phyloP scores from a whole-genome alignment of 2,888 invertebrate species.

The Orthosia gothica region DNA sequence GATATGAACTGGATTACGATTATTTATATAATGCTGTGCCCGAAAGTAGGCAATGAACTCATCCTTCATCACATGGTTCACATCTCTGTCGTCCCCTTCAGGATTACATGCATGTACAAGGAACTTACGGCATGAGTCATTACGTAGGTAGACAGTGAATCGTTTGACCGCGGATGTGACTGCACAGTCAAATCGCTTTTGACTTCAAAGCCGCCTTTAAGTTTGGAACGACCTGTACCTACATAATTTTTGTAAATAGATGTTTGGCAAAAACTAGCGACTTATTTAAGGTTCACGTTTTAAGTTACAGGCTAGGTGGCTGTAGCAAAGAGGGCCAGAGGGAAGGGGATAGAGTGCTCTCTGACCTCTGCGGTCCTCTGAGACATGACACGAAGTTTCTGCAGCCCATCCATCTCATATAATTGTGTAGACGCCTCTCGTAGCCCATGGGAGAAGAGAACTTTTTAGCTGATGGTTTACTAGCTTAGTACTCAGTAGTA shows the following conservation, averaged over 20 bases:
- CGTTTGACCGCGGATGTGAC: too few species aligned
- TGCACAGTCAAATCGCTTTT: too few species aligned
- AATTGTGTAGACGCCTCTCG: conserved; percentile 7
- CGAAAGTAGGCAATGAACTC: too few species aligned
- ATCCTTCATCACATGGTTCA: background rate
- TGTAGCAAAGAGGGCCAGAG: background rate
- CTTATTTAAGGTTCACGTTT: background rate
- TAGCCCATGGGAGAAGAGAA: background rate
- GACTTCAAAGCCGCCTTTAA: too few species aligned
- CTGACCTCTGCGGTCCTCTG: conserved; percentile 26
- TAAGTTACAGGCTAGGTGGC: background rate
- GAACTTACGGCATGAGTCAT: too few species aligned
- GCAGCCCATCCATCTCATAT: conserved; percentile 16
- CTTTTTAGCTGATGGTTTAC: background rate
- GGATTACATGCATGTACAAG: too few species aligned
- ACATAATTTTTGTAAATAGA: too few species aligned
- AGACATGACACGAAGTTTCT: conserved; percentile 12
- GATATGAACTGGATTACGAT: background rate
- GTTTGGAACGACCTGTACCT: too few species aligned
- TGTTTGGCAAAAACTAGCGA: background rate
- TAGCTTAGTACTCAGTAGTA: background rate
- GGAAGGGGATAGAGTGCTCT: conserved; percentile 13
- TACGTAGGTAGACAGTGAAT: too few species aligned
- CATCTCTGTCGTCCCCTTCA: background rate
- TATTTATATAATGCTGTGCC: background rate